Conservation (phyloP, 1,140 invertebrate genomes). For the Littorina saxatilis region DNA sequence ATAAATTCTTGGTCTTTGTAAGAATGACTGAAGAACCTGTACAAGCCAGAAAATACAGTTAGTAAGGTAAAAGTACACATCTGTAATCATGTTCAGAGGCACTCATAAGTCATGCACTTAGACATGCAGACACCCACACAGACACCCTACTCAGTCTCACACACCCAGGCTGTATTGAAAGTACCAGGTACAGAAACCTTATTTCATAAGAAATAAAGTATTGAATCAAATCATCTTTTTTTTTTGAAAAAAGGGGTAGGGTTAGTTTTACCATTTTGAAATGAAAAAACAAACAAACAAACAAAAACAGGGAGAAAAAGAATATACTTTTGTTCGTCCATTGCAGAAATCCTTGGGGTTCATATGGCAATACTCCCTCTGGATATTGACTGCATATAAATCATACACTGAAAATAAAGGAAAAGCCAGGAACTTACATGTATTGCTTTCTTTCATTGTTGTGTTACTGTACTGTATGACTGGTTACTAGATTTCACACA, state of each 20-base stretch:
- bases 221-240: neutral
- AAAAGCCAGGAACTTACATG: neutral
- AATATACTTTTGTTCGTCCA: slow-evolving; percentile 34
- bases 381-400: slow-evolving; percentile 45
- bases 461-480: no score
- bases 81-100: neutral
- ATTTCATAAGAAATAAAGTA: neutral
- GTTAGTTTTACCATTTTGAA: no score
- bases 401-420: slow-evolving; percentile 41
- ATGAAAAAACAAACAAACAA: no score
- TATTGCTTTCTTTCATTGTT: neutral
- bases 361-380: slow-evolving; percentile 48
- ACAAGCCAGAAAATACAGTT: no score
- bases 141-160: no score
- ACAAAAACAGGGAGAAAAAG: neutral
- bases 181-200: neutral
- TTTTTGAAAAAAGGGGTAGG: neutral
- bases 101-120: no score
- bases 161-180: no score
- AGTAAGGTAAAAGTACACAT: neutral
- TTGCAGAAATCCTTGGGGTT: slow-evolving; percentile 30
- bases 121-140: no score
- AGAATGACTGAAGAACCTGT: slow-evolving; percentile 12
- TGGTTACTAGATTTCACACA: neutral
- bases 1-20: neutral